These are phyloP conservation scores for Drosophila sechellia DNA, from an alignment of 1,140 invertebrate genomes.

Conservation along the genomic window DNA sequence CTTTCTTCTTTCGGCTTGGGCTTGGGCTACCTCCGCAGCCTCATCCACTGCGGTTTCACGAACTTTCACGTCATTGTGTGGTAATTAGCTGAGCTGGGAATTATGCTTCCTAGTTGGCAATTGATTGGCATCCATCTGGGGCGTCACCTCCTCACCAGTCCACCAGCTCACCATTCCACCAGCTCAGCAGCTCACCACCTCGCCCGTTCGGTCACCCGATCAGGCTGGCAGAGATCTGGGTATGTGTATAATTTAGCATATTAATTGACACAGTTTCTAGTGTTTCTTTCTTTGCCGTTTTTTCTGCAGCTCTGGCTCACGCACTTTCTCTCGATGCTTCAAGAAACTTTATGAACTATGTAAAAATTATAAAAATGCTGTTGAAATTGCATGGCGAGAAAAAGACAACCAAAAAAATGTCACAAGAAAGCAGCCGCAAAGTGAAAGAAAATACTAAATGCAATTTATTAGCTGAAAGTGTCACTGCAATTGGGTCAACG, in stretches of 20 bases:
- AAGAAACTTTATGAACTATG: conserved; percentile 79
- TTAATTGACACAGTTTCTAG: conserved; percentile 81
- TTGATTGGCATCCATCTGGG: conserved; percentile 81
- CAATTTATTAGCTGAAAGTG: conserved; percentile 79
- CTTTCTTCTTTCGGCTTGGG: conserved; percentile 52
- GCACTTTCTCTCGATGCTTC: conserved; percentile 67
- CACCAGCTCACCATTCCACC: background rate
- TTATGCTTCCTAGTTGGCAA: conserved; percentile 81
- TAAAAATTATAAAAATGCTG: conserved; percentile 69
- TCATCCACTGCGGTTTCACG: conserved; percentile 45
- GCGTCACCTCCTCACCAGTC: conserved; percentile 37
- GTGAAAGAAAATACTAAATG: conserved; percentile 71
- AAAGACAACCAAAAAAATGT: conserved; percentile 20
- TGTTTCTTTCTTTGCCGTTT: conserved; percentile 34
- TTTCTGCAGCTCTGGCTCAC: conserved; percentile 46
- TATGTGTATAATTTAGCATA: conserved; percentile 80
- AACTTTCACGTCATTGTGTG: conserved; percentile 72
- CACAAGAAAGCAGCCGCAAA: conserved; percentile 73
- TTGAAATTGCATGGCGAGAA: conserved; percentile 41
- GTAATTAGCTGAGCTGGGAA: conserved; percentile 79
- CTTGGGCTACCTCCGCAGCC: conserved; percentile 9
- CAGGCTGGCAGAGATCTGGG: conserved; percentile 6
- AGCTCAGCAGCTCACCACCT: background rate
- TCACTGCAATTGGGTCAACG: conserved; percentile 68
- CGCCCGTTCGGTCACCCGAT: background rate